These are phyloP conservation scores for Corythornis vintsioides DNA, from an alignment of 2,113 vertebrate species.

Conservation along the genomic window DNA sequence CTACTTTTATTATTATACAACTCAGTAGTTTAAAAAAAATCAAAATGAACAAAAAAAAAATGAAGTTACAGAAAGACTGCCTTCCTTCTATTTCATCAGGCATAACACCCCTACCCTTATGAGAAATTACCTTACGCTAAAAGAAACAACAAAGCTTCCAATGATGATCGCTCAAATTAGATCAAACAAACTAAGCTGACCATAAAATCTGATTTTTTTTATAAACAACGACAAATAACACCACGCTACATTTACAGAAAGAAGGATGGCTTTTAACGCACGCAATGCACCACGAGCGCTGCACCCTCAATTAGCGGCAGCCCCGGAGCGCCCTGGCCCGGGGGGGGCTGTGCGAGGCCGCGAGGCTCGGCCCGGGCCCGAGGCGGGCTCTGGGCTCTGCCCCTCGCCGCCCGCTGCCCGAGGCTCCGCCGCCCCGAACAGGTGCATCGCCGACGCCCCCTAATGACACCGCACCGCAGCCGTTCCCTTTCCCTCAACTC, in stretches of 20 bases:
- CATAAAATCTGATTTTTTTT: fast-evolving
- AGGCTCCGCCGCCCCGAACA: not conserved
- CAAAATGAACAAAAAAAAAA: not conserved
- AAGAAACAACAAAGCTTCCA: not conserved
- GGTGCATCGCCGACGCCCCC: constrained; percentile 38
- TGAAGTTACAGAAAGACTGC: not conserved
- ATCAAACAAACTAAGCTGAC: not conserved
- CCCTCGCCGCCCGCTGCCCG: not conserved
- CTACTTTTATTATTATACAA: not conserved
- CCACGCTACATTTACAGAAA: fast-evolving
- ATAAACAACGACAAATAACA: fast-evolving
- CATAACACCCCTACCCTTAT: fast-evolving
- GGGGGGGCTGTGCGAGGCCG: no score
- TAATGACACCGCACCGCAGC: not conserved
- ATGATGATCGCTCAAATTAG: fast-evolving
- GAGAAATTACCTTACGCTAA: not conserved
- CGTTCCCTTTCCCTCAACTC: not conserved
- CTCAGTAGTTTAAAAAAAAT: not conserved
- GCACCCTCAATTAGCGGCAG: not conserved
- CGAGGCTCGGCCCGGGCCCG: not conserved
- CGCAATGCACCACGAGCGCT: not conserved
- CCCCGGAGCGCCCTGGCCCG: no score
- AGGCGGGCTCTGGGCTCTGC: not conserved
- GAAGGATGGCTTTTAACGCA: fast-evolving
- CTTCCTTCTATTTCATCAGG: not conserved